phyloP scores from a whole-genome alignment of 2,113 vertebrate genomes.

The Australoheros scitulus region DNA sequence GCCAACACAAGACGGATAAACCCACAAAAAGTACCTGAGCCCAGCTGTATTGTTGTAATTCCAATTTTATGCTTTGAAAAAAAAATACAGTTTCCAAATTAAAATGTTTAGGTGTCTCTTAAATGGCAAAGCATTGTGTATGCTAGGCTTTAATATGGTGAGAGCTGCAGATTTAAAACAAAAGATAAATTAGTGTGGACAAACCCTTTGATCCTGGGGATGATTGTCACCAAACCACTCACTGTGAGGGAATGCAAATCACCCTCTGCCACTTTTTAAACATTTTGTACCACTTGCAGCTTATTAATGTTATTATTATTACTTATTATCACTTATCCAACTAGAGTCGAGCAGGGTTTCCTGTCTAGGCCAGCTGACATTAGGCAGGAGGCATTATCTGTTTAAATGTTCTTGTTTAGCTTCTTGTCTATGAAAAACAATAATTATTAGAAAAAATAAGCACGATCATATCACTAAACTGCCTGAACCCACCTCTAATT shows the following conservation, averaged over 20 bases:
- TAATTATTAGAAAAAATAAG: neutral
- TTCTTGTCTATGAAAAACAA: neutral
- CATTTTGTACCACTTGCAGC: neutral
- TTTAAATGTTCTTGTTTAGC: neutral
- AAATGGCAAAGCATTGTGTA: neutral
- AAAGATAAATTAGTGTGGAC: neutral
- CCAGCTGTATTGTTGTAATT: neutral
- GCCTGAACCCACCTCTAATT: neutral
- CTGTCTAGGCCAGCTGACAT: neutral
- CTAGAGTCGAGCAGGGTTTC: neutral
- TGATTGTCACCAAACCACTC: neutral
- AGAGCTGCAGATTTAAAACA: neutral
- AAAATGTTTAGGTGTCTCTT: neutral
- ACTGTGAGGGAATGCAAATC: neutral
- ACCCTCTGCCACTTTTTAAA: neutral
- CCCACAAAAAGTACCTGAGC: neutral
- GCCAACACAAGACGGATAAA: neutral
- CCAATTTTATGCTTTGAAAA: neutral
- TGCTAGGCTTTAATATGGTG: neutral
- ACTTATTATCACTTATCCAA: too few relatives aligned
- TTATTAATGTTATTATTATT: too few relatives aligned
- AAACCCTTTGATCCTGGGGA: neutral
- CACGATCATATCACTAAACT: neutral
- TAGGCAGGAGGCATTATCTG: neutral
- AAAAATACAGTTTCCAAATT: neutral